A percentile compares a stretch with the other conserved stretches of the same genome.
These are phyloP conservation scores for Thecophora atra DNA, from an alignment of 2,888 invertebrate species.

Conservation along the genomic window DNA sequence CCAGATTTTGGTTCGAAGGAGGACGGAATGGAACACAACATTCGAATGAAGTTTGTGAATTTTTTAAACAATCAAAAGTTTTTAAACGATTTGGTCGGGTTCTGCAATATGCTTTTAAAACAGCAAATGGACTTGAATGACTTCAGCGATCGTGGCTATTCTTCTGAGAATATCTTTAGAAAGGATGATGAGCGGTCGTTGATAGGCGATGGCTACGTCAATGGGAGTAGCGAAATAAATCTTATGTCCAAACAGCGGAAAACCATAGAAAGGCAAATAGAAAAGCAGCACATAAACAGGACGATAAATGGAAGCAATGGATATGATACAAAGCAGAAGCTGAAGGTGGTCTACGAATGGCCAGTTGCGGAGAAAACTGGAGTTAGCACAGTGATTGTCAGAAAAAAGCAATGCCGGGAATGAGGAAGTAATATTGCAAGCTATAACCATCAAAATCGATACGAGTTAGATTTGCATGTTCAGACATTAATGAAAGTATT, in stretches of 20 bases:
- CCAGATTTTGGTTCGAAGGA: conserved; percentile 11
- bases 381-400: not conserved
- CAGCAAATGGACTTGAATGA: no score
- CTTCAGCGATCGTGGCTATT: no score
- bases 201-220: not conserved
- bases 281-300: not conserved
- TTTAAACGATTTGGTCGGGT: not conserved
- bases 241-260: not conserved
- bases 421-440: no score
- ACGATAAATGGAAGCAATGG: no score
- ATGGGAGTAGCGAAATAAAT: not conserved
- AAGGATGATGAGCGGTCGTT: not conserved
- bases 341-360: not conserved
- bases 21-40: not conserved
- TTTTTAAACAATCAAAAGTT: not conserved
- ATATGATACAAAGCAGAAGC: no score
- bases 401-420: no score
- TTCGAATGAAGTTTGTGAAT: conserved; percentile 20
- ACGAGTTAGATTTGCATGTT: no score
- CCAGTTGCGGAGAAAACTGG: not conserved
- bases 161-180: not conserved
- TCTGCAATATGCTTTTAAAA: not conserved
- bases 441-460: no score
- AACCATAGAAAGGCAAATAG: not conserved
- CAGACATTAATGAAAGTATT: no score